A percentile compares a stretch with the other conserved stretches of the same genome.
Conservation (phyloP, 1,140 invertebrate species). For the Carposina sasakii region DNA sequence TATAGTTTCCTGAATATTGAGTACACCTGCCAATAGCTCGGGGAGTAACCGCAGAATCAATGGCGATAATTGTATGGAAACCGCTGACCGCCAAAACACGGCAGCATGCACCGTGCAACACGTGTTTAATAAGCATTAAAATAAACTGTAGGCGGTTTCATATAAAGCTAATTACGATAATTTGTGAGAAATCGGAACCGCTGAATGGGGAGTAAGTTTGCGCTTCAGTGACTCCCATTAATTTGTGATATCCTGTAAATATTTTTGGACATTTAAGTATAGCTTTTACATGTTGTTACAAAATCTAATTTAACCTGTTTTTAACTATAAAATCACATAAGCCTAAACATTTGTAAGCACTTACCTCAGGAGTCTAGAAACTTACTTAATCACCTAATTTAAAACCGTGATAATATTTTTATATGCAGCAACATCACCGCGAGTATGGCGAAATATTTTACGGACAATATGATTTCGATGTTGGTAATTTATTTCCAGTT, state of each 20-base stretch:
- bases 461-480: too few species aligned
- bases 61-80: slow-evolving; percentile 59
- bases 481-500: too few species aligned
- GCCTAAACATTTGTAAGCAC: too few species aligned
- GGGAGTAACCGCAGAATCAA: slow-evolving; percentile 56
- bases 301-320: too few species aligned
- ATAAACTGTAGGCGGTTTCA: slow-evolving; percentile 61
- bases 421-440: too few species aligned
- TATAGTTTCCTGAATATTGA: slow-evolving; percentile 14
- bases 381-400: too few species aligned
- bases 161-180: slow-evolving; percentile 64
- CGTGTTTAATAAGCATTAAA: slow-evolving; percentile 67
- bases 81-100: slow-evolving; percentile 37
- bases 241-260: slow-evolving; percentile 61
- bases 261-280: too few species aligned
- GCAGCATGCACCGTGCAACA: slow-evolving; percentile 38
- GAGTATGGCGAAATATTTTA: too few species aligned
- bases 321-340: too few species aligned
- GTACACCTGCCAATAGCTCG: slow-evolving; percentile 39
- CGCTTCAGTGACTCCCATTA: slow-evolving; percentile 49
- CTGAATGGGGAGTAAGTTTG: slow-evolving; percentile 45
- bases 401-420: too few species aligned
- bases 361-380: too few species aligned
- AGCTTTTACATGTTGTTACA: too few species aligned
- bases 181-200: slow-evolving; percentile 38